Base-by-base conservation (phyloP, 2,888 invertebrate species). In the Mamestra brassicae region DNA sequence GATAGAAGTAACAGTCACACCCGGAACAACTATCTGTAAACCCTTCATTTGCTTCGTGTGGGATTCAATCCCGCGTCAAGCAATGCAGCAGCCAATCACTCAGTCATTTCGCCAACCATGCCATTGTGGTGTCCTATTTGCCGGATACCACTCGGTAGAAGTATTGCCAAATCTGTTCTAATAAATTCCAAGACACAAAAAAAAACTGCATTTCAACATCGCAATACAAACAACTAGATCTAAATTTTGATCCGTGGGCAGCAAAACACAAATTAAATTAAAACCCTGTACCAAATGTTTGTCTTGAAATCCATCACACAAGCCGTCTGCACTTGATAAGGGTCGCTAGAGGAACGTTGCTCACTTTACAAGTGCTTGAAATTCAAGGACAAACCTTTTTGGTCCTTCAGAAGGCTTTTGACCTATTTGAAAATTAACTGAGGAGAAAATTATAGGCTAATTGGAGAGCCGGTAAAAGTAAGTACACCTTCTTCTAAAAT, bases 291-390 rank as follows among this genome's bases (percentile, higher is more conserved):
- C 61, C 26, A 52, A 69, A 70, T 52, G 36, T 61, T 77, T 74
- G 67, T 58, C 70, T 85, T 71, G 71, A 76, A 84, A 74, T 76
- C 72, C 68, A 81, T 76, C 70, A 83, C 76, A 84, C 75, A 72
- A 82, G 42, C 70, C 70, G 70, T 75, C 83, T 78, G 71, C 71
- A 76, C 85, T 74, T 83, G 83, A 83, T 85, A 70, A 85, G 83
- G 83, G 85, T 83, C 64, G 57, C 67, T 8, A 60, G 34, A 57
- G 54, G 45, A 68, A 72, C 71, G 52, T 55, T 83, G 78, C 36
- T 78, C 78, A 74, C 74, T 74, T 84, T 71, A 70, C 67, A 61
- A 75, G 38, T 75, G 38, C 67, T 84, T 71, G 57, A 54, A 60
- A 75, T 68, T 75, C 61, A 68, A 74, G 75, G 67, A 61, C 64